Base-by-base conservation (phyloP, 2,113 vertebrate genomes). In the Zapus hudsonius region DNA sequence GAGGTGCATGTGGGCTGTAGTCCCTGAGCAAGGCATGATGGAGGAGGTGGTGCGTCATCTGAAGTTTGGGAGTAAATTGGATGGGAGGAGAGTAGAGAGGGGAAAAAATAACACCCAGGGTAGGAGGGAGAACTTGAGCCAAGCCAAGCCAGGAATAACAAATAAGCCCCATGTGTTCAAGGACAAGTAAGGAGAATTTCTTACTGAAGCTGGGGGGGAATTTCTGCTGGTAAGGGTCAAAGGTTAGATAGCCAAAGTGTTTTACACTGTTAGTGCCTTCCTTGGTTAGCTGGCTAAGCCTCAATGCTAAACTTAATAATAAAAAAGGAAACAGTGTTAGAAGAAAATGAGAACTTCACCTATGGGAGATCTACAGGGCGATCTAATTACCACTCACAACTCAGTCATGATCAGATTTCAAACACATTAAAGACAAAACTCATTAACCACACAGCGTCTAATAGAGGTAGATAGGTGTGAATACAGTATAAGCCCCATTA, bases 381-480 rank as follows among this genome's bases (percentile, higher is more conserved):
- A 74, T 83, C 11, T 85, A 66, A 64, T 85, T 79, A 63, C 57
- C 42, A 57, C 55, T 87, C 69, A 82, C 78, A 69, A 64, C 16
- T 73, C 38, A 61, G 19, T 64, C n/a, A 29, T 64, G 15, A 70
- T 85, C 83, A 92, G 40, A 90, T 94, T 89, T 90, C 40, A 86
- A 94, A 89, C 29, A 83, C 40, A 76, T 7, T 52, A 17, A 87
- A 75, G 47, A 92, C 82, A 40, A 59, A 76, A 90, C 4, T 67
- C 69, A 52, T 17, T 78, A 75, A 64, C 38, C 74, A 63, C 5
- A 44, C 44, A 2, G 5, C 40, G 31, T 82, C 44, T 64, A 42
- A 36, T 55, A 61, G 38, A 55, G 20, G 16, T 25, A 69, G 44
- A 72, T 13, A 42, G 0, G 1, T 31, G 74, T 59, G 76, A 79